Conservation (phyloP, 1,140 invertebrate genomes). For the Maniola jurtina region DNA sequence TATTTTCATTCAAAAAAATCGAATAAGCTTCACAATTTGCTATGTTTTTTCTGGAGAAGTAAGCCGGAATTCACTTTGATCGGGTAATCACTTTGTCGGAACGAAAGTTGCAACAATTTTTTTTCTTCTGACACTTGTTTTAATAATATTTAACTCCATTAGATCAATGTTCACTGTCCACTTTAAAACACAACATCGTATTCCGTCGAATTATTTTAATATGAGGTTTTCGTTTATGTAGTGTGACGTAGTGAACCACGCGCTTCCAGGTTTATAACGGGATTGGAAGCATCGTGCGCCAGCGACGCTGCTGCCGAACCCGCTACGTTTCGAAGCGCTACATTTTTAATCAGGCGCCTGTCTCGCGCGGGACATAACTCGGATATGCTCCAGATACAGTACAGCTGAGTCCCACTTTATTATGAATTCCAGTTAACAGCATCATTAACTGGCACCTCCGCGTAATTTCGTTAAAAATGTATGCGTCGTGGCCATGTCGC, state of each 20-base stretch:
- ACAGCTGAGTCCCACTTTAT: constrained; percentile 70
- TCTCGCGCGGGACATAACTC: constrained; percentile 77
- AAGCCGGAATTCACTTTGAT: not conserved
- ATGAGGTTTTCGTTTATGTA: not conserved
- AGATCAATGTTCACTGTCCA: not conserved
- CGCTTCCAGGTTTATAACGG: constrained; percentile 28
- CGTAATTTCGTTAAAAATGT: constrained; percentile 66
- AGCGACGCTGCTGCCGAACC: constrained; percentile 63
- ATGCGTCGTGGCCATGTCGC: constrained; percentile 25
- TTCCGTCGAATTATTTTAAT: not conserved
- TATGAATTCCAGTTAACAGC: constrained; percentile 76
- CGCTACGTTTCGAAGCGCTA: constrained; percentile 71
- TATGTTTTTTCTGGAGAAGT: not conserved
- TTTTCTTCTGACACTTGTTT: not conserved
- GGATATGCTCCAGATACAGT: constrained; percentile 67
- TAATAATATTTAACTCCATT: not conserved
- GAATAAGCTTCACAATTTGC: constrained; percentile 3
- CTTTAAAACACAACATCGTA: constrained; percentile 2
- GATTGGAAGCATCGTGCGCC: constrained; percentile 61
- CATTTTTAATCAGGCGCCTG: constrained; percentile 74
- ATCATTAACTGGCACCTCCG: constrained; percentile 71
- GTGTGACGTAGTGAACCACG: constrained; percentile 20
- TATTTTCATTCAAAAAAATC: constrained; percentile 26
- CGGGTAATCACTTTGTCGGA: not conserved
- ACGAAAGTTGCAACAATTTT: not conserved